A percentile compares a stretch with the other conserved stretches of the same genome.
phyloP scores from a whole-genome alignment of 1,140 invertebrate genomes.

The Bombyx mandarina region DNA sequence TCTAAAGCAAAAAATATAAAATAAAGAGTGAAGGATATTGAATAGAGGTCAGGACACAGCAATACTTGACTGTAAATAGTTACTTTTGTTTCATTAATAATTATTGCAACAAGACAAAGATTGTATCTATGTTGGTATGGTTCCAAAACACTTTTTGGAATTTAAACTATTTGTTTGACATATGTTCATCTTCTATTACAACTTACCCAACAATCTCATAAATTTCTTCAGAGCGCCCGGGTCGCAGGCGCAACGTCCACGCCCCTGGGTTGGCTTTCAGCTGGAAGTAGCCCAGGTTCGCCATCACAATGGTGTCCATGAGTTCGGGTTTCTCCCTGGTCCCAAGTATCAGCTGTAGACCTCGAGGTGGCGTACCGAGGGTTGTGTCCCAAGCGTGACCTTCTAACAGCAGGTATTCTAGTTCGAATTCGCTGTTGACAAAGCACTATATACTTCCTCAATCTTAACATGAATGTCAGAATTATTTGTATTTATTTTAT shows the following conservation, averaged over 20 bases:
- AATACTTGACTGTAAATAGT: too few species aligned
- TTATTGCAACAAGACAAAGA: background rate
- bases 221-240: constrained; percentile 94
- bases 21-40: too few species aligned
- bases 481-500: too few species aligned
- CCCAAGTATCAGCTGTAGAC: constrained; percentile 96
- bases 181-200: constrained; percentile 1
- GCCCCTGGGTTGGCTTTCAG: constrained; percentile 97
- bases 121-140: too few species aligned
- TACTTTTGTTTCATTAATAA: too few species aligned
- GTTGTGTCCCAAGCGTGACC: constrained; percentile 97
- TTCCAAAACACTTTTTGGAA: too few species aligned
- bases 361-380: constrained; percentile 93
- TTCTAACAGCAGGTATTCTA: constrained; percentile 93
- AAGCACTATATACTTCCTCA: too few species aligned
- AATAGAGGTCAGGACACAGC: too few species aligned
- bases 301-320: constrained; percentile 99
- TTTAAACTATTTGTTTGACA: too few species aligned
- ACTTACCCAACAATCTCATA: constrained; percentile 85
- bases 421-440: constrained; percentile 84
- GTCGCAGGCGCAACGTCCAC: constrained; percentile 89
- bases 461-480: too few species aligned
- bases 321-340: constrained; percentile 82
- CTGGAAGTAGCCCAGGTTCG: constrained; percentile 98
- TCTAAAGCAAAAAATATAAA: too few species aligned